A percentile compares a stretch with the other conserved stretches of the same genome.
Conservation (phyloP, 2,797 vertebrate species). For the Phalanger gymnotis region DNA sequence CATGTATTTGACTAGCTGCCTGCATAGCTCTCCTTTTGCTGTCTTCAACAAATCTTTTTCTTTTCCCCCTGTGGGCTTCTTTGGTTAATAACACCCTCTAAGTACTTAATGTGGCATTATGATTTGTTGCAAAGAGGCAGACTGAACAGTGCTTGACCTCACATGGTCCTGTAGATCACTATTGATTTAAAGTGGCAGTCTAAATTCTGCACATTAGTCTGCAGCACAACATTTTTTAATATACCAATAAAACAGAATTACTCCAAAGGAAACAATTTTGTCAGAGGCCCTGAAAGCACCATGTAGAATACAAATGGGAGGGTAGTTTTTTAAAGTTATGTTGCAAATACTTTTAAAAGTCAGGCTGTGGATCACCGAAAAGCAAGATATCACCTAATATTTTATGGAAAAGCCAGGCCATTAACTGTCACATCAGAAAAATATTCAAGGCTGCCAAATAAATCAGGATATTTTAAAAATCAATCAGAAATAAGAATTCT, state of each 20-base stretch:
- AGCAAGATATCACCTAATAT: not conserved
- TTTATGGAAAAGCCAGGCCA: conserved; percentile 34
- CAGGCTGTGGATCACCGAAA: conserved; percentile 19
- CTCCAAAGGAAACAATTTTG: conserved; percentile 61
- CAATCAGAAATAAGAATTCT: not conserved
- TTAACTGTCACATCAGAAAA: not conserved
- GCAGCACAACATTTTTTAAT: conserved; percentile 65
- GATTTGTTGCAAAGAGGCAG: conserved; percentile 53
- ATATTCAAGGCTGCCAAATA: conserved; percentile 16
- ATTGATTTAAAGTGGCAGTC: conserved; percentile 68
- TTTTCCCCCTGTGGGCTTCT: not conserved
- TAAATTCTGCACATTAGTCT: conserved; percentile 64
- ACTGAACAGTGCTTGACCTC: conserved; percentile 51
- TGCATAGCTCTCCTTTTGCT: conserved; percentile 16
- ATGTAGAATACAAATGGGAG: conserved; percentile 54
- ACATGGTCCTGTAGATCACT: conserved; percentile 28
- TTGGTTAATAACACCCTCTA: conserved; percentile 44
- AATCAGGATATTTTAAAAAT: conserved; percentile 14
- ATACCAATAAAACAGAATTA: conserved; percentile 63
- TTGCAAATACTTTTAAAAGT: conserved; percentile 27
- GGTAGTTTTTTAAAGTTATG: not conserved
- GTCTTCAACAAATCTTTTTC: conserved; percentile 60
- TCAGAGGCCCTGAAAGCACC: conserved; percentile 41
- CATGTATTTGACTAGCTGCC: conserved; percentile 9
- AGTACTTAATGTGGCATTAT: conserved; percentile 46